Conservation (phyloP, 2,888 invertebrate genomes). For the Homarus gammarus region DNA sequence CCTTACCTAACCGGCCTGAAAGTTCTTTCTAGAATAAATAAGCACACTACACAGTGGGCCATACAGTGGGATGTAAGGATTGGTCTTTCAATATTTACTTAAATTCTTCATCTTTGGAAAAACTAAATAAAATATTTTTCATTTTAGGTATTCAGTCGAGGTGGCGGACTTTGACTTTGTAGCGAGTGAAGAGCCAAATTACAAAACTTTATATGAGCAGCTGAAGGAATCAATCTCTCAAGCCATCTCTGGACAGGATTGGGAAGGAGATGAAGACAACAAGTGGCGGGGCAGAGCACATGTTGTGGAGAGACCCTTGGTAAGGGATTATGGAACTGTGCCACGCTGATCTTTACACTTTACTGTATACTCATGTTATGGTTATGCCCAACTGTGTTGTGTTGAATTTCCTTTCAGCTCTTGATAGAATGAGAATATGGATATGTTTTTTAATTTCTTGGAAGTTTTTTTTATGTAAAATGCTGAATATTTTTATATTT, state of each 20-base stretch:
- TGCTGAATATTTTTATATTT: neutral
- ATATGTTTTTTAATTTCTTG: neutral
- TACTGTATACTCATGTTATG: neutral
- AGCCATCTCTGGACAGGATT: slow-evolving; percentile 80
- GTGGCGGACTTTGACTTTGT: slow-evolving; percentile 95
- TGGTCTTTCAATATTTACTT: too few species aligned
- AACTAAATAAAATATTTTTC: slow-evolving; percentile 69
- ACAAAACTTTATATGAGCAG: slow-evolving; percentile 91
- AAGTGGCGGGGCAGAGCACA: slow-evolving; percentile 50
- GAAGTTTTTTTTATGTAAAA: neutral
- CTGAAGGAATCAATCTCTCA: slow-evolving; percentile 88
- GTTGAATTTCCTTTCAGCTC: neutral
- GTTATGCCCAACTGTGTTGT: neutral
- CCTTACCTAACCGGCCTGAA: too few species aligned
- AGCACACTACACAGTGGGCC: too few species aligned
- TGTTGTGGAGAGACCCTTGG: slow-evolving; percentile 69
- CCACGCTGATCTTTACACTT: slow-evolving; percentile 24
- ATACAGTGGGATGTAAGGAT: too few species aligned
- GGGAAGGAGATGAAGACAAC: slow-evolving; percentile 56
- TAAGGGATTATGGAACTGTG: slow-evolving; percentile 73
- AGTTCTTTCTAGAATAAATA: too few species aligned
- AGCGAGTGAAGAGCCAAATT: slow-evolving; percentile 88
- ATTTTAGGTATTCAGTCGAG: slow-evolving; percentile 87
- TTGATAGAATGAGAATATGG: neutral
- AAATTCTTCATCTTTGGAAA: too few species aligned